Base-by-base conservation (phyloP, 2,113 vertebrate species). In the Rynchops niger region DNA sequence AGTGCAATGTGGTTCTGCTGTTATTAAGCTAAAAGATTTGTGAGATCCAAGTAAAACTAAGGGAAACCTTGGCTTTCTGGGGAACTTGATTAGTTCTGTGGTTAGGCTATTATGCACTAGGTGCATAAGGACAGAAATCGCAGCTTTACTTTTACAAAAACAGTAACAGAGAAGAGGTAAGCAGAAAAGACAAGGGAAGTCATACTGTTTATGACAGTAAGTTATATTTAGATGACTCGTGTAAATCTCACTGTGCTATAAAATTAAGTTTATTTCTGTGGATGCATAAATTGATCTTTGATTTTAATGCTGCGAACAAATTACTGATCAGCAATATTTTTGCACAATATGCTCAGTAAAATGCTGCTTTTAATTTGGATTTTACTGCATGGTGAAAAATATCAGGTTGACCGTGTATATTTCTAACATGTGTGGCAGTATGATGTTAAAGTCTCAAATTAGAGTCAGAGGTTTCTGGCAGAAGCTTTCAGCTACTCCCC, bases 91-190 rank as follows among this genome's bases (percentile, higher is more conserved):
- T 52, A 62, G 18, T 17, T 47, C 72, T 6, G 29, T 62, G 49
- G 30, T 80, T 84, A 45, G 70, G 82, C 53, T 93, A 7, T 87
- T 80, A 71, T 53, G 40, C 67, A 52, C 34, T 66, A 53, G 71
- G 34, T 70, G 21, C 22, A 74, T 59, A 30, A 95, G 80, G 86
- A 86, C 89, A 79, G 59, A 91, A 93, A 38, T 56, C 78, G 76
- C 47, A 81, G 70, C 58, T 94, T 96, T 82, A 92, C 80, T 49
- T 72, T 63, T 67, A 90, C 4, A 55, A 90, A 86, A 86, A 96
- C 55, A 79, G 85, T 87, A 91, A 34, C 13, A 84, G 88, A 90
- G 77, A 97, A 95, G 86, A 95, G 58, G 79, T 95, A 88, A 97
- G 81, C 76, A 78, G 74, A 63, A 70, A 76, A 82, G 43, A 79